phyloP scores from a whole-genome alignment of 53 echinoderm and acorn worm genomes.

The Zoroaster sp. region DNA sequence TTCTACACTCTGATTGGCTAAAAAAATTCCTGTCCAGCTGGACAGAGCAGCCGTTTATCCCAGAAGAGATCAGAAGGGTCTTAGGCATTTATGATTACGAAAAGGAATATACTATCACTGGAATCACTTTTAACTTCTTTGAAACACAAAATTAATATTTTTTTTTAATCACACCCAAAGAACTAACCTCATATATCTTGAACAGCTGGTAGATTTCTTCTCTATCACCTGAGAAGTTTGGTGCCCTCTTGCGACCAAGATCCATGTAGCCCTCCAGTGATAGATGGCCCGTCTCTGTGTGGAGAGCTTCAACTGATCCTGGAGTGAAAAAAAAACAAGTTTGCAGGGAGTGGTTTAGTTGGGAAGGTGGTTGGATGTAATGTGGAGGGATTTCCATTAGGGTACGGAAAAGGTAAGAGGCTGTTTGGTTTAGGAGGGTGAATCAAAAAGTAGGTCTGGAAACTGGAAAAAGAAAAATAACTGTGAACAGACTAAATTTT shows the following conservation, averaged over 20 bases:
- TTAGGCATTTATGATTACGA: too few species aligned
- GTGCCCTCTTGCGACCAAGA: conserved; percentile 63
- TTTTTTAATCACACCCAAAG: background rate
- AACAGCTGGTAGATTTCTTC: conserved; percentile 58
- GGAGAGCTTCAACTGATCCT: conserved; percentile 74
- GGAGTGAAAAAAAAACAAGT: background rate
- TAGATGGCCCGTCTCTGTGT: conserved; percentile 53
- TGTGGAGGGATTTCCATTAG: background rate
- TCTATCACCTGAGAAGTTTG: conserved; percentile 64
- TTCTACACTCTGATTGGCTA: too few species aligned
- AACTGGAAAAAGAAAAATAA: too few species aligned
- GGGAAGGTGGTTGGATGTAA: background rate
- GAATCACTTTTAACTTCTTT: too few species aligned
- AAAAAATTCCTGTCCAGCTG: too few species aligned
- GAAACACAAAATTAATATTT: background rate
- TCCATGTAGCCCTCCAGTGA: conserved; percentile 35
- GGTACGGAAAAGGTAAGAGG: too few species aligned
- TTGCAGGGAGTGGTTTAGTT: background rate
- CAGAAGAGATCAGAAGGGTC: too few species aligned
- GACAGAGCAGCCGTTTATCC: too few species aligned
- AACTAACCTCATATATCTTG: conserved; percentile 59
- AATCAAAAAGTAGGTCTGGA: background rate
- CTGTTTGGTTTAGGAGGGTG: too few species aligned
- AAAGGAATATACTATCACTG: too few species aligned
- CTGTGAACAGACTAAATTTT: too few species aligned